Evolutionary conservation across 1,140 invertebrate genomes (phyloP).

Genomic region (Elysia chlorotica): DNA sequence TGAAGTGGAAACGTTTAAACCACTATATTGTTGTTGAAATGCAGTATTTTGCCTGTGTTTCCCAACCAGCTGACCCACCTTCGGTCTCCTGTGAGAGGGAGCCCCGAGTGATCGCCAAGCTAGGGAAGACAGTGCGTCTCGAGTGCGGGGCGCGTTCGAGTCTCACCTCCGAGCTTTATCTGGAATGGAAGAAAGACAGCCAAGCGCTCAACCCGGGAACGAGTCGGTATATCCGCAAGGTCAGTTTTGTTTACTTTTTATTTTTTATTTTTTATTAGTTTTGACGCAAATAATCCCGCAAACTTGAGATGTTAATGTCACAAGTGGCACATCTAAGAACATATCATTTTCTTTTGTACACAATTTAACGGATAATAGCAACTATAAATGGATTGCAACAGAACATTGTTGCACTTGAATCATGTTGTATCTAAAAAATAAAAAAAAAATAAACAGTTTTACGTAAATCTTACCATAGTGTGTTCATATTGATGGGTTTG

Average conservation of each 20-base stretch:
- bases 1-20: too few species aligned
- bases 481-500: too few species aligned
- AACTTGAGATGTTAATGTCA: not conserved
- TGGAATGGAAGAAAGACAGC: constrained; percentile 60
- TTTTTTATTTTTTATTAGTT: not conserved
- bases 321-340: not conserved
- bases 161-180: constrained; percentile 50
- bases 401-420: too few species aligned
- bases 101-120: constrained; percentile 33
- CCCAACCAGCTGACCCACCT: constrained; percentile 52
- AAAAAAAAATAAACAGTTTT: too few species aligned
- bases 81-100: constrained; percentile 30
- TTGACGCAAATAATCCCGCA: not conserved
- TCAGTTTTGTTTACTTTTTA: not conserved
- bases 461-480: too few species aligned
- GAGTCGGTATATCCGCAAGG: constrained; percentile 5
- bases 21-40: too few species aligned
- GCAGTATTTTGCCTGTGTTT: too few species aligned
- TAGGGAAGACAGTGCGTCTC: constrained; percentile 51
- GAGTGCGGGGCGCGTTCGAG: constrained; percentile 52
- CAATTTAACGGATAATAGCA: not conserved
- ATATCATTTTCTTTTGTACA: not conserved
- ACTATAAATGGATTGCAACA: not conserved
- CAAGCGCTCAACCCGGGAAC: constrained; percentile 65
- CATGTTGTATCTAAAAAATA: too few species aligned